Conservation (phyloP, 2,797 vertebrate species). For the Neosalanx taihuensis region DNA sequence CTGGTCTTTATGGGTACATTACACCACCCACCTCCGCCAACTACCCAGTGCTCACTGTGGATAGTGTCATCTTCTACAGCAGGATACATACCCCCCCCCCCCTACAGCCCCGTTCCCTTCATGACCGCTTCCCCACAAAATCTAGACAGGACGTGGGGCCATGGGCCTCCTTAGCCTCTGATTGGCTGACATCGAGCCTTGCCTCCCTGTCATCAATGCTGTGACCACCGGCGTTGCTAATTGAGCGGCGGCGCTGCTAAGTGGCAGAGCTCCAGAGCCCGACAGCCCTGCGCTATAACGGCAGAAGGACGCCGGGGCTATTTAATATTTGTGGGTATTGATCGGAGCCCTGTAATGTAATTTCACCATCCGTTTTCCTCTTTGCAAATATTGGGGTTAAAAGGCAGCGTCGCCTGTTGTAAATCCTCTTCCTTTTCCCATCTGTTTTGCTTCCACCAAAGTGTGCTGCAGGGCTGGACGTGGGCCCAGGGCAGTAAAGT, state of each 20-base stretch:
- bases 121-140: background rate
- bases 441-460: constrained; percentile 45
- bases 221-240: constrained; percentile 33
- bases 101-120: constrained; percentile 54
- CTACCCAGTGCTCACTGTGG: constrained; percentile 70
- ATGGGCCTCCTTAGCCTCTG: constrained; percentile 48
- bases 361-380: constrained; percentile 64
- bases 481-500: constrained; percentile 62
- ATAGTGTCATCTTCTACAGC: constrained; percentile 66
- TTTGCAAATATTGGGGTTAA: constrained; percentile 72
- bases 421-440: constrained; percentile 58
- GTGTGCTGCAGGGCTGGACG: constrained; percentile 45
- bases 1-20: constrained; percentile 70
- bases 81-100: constrained; percentile 60
- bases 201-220: constrained; percentile 35
- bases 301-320: constrained; percentile 26
- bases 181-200: constrained; percentile 45
- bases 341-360: constrained; percentile 61
- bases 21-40: constrained; percentile 63
- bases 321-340: constrained; percentile 74
- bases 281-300: constrained; percentile 27
- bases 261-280: constrained; percentile 41
- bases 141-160: constrained; percentile 32
- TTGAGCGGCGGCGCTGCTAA: constrained; percentile 38
- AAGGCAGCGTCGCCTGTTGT: constrained; percentile 55